phyloP scores from a whole-genome alignment of 2,797 vertebrate genomes.

The Dromococcyx pavoninus region DNA sequence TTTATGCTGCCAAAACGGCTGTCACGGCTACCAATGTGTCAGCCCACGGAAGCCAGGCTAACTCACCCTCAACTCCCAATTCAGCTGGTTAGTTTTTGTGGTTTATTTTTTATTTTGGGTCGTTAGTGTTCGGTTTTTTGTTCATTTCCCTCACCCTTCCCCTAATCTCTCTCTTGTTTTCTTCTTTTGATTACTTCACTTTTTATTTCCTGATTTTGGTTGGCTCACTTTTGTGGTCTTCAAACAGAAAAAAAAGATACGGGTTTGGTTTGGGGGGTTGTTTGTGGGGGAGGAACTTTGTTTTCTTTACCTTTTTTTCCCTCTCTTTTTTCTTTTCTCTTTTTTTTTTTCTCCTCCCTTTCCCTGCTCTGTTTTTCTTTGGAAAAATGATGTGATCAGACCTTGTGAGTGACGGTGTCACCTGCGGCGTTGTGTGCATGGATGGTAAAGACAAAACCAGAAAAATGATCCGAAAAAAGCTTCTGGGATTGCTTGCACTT shows the following conservation, averaged over 20 bases:
- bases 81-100: slow-evolving; percentile 92
- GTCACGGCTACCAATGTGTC: slow-evolving; percentile 96
- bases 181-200: background rate
- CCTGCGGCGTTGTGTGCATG: slow-evolving; percentile 13
- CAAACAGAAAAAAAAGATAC: background rate
- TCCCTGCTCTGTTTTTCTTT: background rate
- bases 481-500: background rate
- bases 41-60: slow-evolving; percentile 98
- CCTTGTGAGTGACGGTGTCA: background rate
- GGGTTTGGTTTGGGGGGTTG: background rate
- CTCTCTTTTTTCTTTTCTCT: background rate
- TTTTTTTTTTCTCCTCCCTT: background rate
- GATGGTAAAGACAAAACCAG: background rate
- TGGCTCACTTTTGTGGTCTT: background rate
- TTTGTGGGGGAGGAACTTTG: background rate
- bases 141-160: background rate
- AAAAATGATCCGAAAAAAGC: background rate
- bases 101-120: slow-evolving; percentile 66
- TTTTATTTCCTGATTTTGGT: slow-evolving; percentile 16
- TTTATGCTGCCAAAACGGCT: slow-evolving; percentile 99
- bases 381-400: slow-evolving; percentile 21
- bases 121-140: slow-evolving; percentile 24
- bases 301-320: background rate
- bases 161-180: slow-evolving; percentile 15
- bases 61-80: slow-evolving; percentile 99